These are phyloP conservation scores for Agonopterix alstromeriana DNA, from an alignment of 2,888 invertebrate species.

Conservation along the genomic window DNA sequence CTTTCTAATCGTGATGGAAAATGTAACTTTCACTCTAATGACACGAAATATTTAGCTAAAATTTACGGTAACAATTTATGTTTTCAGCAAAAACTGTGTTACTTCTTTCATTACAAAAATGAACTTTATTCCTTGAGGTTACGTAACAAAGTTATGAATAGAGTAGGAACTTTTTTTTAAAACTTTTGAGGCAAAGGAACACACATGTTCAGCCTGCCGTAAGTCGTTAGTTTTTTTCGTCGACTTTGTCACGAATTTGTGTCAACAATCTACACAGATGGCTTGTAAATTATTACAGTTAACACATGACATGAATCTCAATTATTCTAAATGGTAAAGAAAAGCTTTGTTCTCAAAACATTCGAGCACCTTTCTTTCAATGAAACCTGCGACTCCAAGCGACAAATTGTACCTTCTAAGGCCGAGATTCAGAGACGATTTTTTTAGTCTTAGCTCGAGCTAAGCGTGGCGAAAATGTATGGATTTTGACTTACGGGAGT, in stretches of 20 bases:
- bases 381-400: too few relatives aligned
- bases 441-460: too few relatives aligned
- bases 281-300: constrained; percentile 17
- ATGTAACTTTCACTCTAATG: constrained; percentile 32
- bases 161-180: constrained; percentile 21
- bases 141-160: constrained; percentile 1
- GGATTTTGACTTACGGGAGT: too few relatives aligned
- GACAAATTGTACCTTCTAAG: too few relatives aligned
- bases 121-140: constrained; percentile 1
- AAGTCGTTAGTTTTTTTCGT: constrained; percentile 53
- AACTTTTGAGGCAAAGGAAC: constrained; percentile 43
- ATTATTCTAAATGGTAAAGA: too few relatives aligned
- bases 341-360: too few relatives aligned
- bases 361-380: too few relatives aligned
- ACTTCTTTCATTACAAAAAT: not conserved
- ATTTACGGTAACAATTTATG: constrained; percentile 30
- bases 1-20: constrained; percentile 6
- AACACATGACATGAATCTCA: too few relatives aligned
- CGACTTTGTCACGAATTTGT: constrained; percentile 42
- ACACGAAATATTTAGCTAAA: constrained; percentile 50
- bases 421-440: too few relatives aligned
- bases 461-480: too few relatives aligned
- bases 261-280: constrained; percentile 69
- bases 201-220: constrained; percentile 55
- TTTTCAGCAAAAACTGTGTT: constrained; percentile 8